Evolutionary conservation across 2,797 vertebrate genomes (phyloP), one percentile per base, ranked within the genome.

Genomic region (Pangasius larnaudii): DNA sequence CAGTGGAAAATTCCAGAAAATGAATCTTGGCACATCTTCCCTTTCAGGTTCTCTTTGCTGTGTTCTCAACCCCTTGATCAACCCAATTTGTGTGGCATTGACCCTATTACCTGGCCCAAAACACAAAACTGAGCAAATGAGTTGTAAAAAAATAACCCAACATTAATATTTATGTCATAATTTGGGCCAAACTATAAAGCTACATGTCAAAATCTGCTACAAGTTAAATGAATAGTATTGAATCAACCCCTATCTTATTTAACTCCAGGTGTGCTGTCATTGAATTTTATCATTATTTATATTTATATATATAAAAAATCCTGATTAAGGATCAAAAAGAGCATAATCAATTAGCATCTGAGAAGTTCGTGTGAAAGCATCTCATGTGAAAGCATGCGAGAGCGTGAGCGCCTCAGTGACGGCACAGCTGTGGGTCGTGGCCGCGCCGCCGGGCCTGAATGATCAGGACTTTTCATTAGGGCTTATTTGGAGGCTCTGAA

Each of bases 401-500:
- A 65, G 27, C 18, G 7, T 67, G 59, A 65, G 63, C 6, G 18
- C 16, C 42, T 84, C 42, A 9, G 27, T 51, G 16, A 56, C 71
- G 46, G 16, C 30, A 56, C 74, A 79, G 46, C 77, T 75, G 85
- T 19, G n/a, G 75, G 85, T 56, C 42, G 61, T 80, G 75, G 69
- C 46, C 8, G 11, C 13, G 24, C 74, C 49, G 59, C 59, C 11
- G 49, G 75, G 61, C 9, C 33, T 86, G 46, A 80, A 56, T 19
- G 42, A 79, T 30, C 19, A 56, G 8, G 46, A 65, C 46, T 67
- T 24, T 69, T 69, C 3, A 19, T 49, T 24, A 67, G 22, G 22
- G 39, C 58, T 46, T 36, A 63, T 82, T 56, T 56, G 87, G 87
- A 86, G 89, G 87, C 85, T 19, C 85, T 88, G 90, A 94, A 92